Percentiles rank a stretch among this genome's conserved stretches.
Evolutionary conservation across 2,113 vertebrate genomes (phyloP).

Genomic region (Agelaius phoeniceus): DNA sequence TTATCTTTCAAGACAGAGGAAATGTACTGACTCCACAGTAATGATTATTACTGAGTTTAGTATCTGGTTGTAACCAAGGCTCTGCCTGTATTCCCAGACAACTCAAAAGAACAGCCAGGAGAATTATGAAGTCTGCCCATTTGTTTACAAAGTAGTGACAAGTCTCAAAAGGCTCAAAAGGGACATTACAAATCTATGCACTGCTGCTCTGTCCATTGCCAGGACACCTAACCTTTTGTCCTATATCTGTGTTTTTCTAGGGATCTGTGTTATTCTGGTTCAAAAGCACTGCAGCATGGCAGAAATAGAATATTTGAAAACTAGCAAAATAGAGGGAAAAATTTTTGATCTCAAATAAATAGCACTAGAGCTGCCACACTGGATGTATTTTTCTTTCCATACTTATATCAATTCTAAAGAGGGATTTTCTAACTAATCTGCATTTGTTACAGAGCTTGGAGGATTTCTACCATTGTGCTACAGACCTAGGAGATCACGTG

Average conservation of each 20-base stretch:
- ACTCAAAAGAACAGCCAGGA: neutral
- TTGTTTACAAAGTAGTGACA: constrained; percentile 1
- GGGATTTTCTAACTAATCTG: constrained; percentile 39
- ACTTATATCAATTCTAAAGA: neutral
- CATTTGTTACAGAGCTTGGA: constrained; percentile 25
- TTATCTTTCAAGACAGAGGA: neutral
- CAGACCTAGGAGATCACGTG: neutral
- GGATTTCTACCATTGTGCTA: neutral
- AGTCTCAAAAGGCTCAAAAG: neutral
- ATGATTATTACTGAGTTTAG: neutral
- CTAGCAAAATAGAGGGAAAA: neutral
- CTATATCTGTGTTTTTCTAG: neutral
- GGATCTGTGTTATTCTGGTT: neutral
- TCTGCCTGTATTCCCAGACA: neutral
- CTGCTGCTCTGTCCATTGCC: neutral
- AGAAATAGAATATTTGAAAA: neutral
- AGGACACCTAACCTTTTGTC: neutral
- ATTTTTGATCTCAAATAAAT: neutral
- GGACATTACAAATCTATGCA: neutral
- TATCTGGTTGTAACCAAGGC: neutral
- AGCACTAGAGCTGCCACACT: neutral
- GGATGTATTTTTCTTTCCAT: neutral
- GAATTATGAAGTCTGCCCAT: neutral
- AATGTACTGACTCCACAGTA: neutral
- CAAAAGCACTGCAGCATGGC: neutral